Conservation (phyloP, 2,113 vertebrate species). For the western clawed frog (Xenopus tropicalis) region DNA sequence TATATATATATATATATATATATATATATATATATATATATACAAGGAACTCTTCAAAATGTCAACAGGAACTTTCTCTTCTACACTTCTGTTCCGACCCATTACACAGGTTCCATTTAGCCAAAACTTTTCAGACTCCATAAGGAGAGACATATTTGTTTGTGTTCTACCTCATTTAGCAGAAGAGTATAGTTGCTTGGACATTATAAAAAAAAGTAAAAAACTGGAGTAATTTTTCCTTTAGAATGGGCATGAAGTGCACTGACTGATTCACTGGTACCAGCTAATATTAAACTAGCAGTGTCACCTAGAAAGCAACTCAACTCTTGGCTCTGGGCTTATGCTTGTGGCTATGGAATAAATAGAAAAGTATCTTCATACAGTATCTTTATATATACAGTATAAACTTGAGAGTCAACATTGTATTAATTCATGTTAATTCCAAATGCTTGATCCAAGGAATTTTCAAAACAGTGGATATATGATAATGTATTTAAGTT, state of each 20-base stretch:
- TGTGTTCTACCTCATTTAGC: constrained; percentile 26
- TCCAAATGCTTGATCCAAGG: no score
- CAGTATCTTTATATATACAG: no score
- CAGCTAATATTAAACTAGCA: constrained; percentile 39
- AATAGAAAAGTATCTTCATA: no score
- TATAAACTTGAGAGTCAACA: no score
- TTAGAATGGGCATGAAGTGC: constrained; percentile 30
- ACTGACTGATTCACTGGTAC: constrained; percentile 39
- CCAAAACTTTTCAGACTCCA: constrained; percentile 2
- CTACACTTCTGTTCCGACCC: not conserved
- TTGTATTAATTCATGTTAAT: no score
- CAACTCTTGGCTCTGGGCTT: not conserved
- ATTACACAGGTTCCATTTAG: not conserved
- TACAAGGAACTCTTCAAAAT: no score
- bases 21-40: no score
- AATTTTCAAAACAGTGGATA: no score
- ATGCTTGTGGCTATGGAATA: not conserved
- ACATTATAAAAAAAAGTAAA: constrained; percentile 18
- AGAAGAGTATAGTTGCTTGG: constrained; percentile 21
- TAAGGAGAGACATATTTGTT: constrained; percentile 3
- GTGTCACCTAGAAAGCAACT: constrained; percentile 32
- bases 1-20: no score
- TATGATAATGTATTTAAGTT: no score
- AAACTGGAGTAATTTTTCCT: not conserved
- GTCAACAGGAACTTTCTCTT: not conserved